Base-by-base conservation (phyloP, 2,113 vertebrate genomes). In the Leuciscus idus region DNA sequence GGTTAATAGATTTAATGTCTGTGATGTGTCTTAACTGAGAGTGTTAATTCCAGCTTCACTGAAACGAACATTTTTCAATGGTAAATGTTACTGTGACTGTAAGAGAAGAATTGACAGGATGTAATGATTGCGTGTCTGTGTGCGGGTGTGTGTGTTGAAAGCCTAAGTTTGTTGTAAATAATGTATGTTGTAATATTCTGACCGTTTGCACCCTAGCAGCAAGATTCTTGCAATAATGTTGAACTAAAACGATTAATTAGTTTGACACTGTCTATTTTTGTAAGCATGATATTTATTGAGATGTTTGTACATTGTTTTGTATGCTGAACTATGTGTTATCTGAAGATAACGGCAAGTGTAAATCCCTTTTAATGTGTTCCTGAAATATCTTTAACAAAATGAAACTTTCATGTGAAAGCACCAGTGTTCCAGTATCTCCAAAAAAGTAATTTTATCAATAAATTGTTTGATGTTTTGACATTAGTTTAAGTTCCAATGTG, bases 241-340 rank as follows among this genome's bases (percentile, higher is more conserved):
- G 77, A 83, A 83, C 78, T 88, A 79, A 88, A 88, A 75, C 50
- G 62, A 80, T 88, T 85, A 82, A 77, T 64, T 87, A 90, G 91
- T 88, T 92, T 91, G 92, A 92, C 91, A 94, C 87, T 89, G 94
- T 95, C 93, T 95, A 96, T 96, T 96, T 96, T 96, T 96, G 94
- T 96, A 96, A 95, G 95, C 94, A 95, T 95, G 93, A 93, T 84
- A 92, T 95, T 93, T 91, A 93, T 90, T 89, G 92, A 92, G 92
- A 90, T 92, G 94, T 94, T 94, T 92, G 90, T 92, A 93, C 87
- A 89, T 89, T 86, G 90, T 94, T 95, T 94, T 95, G 92, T 94
- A 94, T 92, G 91, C 90, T 88, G 59, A 81, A 88, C 83, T 91
- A 86, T 81, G 88, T 92, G 84, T 85, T 79, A 85, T 91, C 85